Evolutionary conservation across 2,797 vertebrate species (phyloP).

Genomic region (Sylvilagus floridanus): DNA sequence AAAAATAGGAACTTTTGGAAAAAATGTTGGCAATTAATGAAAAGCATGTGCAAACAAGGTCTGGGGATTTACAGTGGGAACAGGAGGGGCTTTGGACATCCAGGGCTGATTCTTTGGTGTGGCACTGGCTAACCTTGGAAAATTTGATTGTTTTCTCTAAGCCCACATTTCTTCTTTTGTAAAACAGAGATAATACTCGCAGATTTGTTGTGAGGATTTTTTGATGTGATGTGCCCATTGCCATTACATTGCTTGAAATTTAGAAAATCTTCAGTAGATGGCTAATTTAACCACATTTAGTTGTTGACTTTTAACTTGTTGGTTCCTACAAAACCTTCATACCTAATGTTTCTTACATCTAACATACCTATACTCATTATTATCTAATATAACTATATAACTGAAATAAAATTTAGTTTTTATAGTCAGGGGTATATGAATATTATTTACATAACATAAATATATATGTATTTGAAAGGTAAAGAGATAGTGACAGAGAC

Average conservation of each 20-base stretch:
- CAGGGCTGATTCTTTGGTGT: background rate
- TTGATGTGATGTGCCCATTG: background rate
- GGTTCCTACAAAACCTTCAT: conserved; percentile 17
- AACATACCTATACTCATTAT: background rate
- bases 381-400: background rate
- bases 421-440: background rate
- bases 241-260: background rate
- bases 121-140: background rate
- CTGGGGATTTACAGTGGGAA: background rate
- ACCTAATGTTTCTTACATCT: background rate
- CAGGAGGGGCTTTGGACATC: background rate
- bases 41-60: background rate
- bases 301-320: conserved; percentile 47
- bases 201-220: background rate
- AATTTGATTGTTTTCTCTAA: background rate
- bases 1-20: conserved; percentile 34
- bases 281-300: background rate
- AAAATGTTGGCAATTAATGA: conserved; percentile 4
- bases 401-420: conserved; percentile 21
- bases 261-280: conserved; percentile 18
- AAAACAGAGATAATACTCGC: background rate
- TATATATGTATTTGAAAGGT: too few relatives aligned
- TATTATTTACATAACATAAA: too few relatives aligned
- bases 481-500: too few relatives aligned
- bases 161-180: background rate